Base-by-base conservation (phyloP, 2,797 vertebrate species). In the Sebastes itinus region DNA sequence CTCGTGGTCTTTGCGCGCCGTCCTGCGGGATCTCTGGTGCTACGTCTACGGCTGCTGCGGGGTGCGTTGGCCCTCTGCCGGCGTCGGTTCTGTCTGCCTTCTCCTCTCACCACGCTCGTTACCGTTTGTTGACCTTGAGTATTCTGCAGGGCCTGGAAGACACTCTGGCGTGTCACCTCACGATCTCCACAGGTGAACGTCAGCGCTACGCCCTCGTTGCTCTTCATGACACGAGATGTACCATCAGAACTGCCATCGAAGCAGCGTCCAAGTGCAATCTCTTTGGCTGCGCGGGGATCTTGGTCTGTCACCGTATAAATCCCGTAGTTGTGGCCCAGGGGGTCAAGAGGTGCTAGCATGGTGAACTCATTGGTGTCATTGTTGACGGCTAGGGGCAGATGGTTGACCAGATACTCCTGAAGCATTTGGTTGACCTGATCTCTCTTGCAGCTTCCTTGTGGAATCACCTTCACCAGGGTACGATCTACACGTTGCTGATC, bases 251-350 rank as follows among this genome's bases (percentile, higher is more conserved):
- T 97, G 46, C 99, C 99, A 0, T 99, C 99, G 0, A 99, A 99
- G 89, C 99, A 99, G 66, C 99, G 96, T 16, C 99, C 98, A 20
- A 99, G 96, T 0, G 98, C 99, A 0, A 99, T 99, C 90, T 99
- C 99, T 90, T 99, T 99, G 62, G 99, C 98, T 0, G 95, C 97
- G 52, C 96, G 96, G 0, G 99, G 97, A 89, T 99, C 98, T 90
- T 99, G 99, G 87, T 99, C 98, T 0, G 99, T 99, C 77, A 99
- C 98, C 0, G 99, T 99, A 76, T 99, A 99, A 92, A 99, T 99
- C 22, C 99, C 98, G 0, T 99, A 99, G 92, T 99, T 99, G 85
- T 99, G 99, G 20, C 99, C 99, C 32, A 99, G 95, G 0, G 99
- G 98, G 70, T 99, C 99, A 0, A 99, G 96, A 20, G 99, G 99